A percentile compares a stretch with the other conserved stretches of the same genome.
Evolutionary conservation across 1,140 invertebrate species (phyloP).

Genomic region (Luehdorfia chinensis): DNA sequence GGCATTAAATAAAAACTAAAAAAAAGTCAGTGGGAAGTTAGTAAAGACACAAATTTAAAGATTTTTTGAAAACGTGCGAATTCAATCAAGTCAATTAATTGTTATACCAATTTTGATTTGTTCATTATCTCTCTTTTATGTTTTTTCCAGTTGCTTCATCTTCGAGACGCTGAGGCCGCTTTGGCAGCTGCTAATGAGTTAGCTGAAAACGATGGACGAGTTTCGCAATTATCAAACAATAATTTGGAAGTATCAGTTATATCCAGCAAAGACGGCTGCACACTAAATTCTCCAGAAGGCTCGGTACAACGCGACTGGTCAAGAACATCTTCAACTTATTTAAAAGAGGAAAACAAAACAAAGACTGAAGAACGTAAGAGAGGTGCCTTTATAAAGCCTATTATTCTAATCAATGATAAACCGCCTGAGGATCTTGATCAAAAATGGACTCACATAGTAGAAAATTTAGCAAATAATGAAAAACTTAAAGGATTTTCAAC

Average conservation of each 20-base stretch:
- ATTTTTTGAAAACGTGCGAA: no score
- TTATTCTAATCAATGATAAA: conserved; percentile 62
- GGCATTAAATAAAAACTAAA: no score
- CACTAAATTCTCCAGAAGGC: conserved; percentile 37
- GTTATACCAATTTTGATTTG: no score
- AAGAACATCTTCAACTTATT: conserved; percentile 32
- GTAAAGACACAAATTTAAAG: no score
- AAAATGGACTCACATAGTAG: conserved; percentile 52
- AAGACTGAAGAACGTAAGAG: conserved; percentile 30
- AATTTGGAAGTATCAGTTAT: conserved; percentile 45
- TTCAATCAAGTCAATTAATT: no score
- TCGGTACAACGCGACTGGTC: conserved; percentile 29
- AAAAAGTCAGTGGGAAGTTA: no score
- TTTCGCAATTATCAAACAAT: conserved; percentile 36
- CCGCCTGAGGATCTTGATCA: conserved; percentile 56
- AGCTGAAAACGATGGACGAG: conserved; percentile 31
- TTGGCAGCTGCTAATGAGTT: conserved; percentile 34
- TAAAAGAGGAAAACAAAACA: conserved; percentile 32
- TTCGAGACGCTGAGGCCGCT: conserved; percentile 54
- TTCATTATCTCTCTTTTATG: no score
- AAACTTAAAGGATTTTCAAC: conserved; percentile 52
- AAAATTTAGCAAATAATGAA: conserved; percentile 46
- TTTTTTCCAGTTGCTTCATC: conserved; percentile 15
- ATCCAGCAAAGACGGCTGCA: conserved; percentile 41
- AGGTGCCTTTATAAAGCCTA: conserved; percentile 47